Base-by-base conservation (phyloP, 2,113 vertebrate species). In the Theristicus caerulescens region DNA sequence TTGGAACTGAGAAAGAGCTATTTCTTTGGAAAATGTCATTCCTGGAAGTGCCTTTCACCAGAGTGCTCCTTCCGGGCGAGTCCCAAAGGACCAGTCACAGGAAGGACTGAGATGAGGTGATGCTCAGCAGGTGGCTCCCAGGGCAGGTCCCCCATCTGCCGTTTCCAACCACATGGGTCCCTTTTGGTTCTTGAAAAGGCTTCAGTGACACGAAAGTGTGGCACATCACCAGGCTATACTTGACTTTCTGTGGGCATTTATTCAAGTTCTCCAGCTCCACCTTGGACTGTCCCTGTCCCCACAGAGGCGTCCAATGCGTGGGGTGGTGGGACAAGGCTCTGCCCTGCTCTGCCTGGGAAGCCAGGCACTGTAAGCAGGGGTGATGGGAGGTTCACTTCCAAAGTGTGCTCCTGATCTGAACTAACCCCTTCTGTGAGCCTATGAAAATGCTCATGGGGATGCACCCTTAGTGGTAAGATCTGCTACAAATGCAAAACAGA, bases 141-240 rank as follows among this genome's bases (percentile, higher is more conserved):
- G 70, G 44, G 8, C 36, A 82, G 26, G 38, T 65, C 22, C 34
- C 32, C 55, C 0, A 0, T 19, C 4, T 93, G 40, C 24, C 1
- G 0, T 67, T 91, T 79, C 70, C 64, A 36, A 59, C 14, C 11
- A 11, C 3, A 0, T 1, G 4, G 6, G n/a, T 51, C 38, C 24
- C 44, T 66, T 86, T 47, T 3, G 3, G 7, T 29, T 32, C n/a
- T 84, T 38, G 52, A 66, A 67, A 86, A 59, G 18, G 42, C 38
- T 80, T 71, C 59, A 47, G n/a, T 51, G 73, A 57, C 73, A 74
- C 29, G 51, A 74, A 70, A 67, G 59, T 2, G 26, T 73, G 81
- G 12, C 31, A 21, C 0, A 0, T 49, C 40, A 40, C 21, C 10
- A 52, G 49, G 61, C 11, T 58, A 4, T 2, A 10, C 15, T 71